A percentile compares a stretch with the other conserved stretches of the same genome.
phyloP scores from a whole-genome alignment of 2,113 vertebrate genomes.

The Australoheros scitulus region DNA sequence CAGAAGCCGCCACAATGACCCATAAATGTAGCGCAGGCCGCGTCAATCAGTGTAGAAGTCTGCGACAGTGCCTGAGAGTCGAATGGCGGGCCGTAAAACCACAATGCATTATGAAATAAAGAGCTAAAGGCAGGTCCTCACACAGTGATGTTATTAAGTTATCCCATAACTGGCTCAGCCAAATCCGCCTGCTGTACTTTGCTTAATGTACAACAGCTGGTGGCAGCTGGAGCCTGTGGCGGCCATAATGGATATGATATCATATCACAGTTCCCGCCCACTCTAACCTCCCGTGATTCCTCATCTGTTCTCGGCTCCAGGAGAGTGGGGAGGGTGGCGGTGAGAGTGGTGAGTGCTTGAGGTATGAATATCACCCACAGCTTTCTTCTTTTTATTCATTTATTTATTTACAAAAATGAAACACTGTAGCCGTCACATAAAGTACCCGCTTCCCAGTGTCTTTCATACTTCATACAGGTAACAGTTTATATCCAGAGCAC shows the following conservation, averaged over 20 bases:
- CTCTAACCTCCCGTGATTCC: slow-evolving; percentile 55
- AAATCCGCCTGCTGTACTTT: slow-evolving; percentile 78
- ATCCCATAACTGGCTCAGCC: slow-evolving; percentile 78
- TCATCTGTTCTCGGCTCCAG: slow-evolving; percentile 26
- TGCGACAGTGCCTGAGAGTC: slow-evolving; percentile 32
- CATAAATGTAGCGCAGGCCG: slow-evolving; percentile 34
- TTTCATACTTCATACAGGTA: accelerated
- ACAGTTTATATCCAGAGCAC: background rate
- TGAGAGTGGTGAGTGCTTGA: slow-evolving; percentile 4
- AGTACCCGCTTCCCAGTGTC: background rate
- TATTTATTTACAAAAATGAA: background rate
- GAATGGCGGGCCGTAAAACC: slow-evolving; percentile 50
- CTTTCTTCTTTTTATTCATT: background rate
- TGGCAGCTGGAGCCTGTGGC: slow-evolving; percentile 60
- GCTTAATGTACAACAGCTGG: slow-evolving; percentile 80
- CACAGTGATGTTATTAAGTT: slow-evolving; percentile 75
- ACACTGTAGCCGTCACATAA: accelerated
- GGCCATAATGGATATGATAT: slow-evolving; percentile 68
- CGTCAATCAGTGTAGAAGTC: slow-evolving; percentile 71
- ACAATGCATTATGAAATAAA: slow-evolving; percentile 75
- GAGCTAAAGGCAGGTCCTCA: slow-evolving; percentile 64
- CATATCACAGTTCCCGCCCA: slow-evolving; percentile 43
- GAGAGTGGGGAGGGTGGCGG: slow-evolving; percentile 14
- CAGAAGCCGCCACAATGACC: slow-evolving; percentile 50
- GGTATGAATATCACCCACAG: background rate